Percentiles rank a stretch among this genome's conserved stretches.
These are phyloP conservation scores for Tachysurus vachellii DNA, from an alignment of 2,113 vertebrate species.

Conservation along the genomic window DNA sequence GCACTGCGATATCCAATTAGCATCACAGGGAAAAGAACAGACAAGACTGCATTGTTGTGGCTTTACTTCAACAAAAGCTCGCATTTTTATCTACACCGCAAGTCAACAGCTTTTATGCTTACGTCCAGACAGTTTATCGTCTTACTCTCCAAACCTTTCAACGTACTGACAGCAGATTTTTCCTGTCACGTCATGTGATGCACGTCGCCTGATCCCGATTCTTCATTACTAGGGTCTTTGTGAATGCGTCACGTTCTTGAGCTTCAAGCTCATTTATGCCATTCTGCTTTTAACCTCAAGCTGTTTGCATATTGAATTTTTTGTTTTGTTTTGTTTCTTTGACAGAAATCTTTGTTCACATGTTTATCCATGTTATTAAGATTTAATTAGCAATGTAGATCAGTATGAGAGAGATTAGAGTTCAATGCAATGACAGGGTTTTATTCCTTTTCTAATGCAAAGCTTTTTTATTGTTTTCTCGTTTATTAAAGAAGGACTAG, in stretches of 20 bases:
- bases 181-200: background rate
- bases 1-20: background rate
- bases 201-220: background rate
- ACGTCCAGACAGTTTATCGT: background rate
- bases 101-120: background rate
- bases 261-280: background rate
- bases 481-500: background rate
- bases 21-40: background rate
- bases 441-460: background rate
- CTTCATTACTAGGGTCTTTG: background rate
- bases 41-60: background rate
- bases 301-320: background rate
- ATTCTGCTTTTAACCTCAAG: background rate
- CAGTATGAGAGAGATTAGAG: background rate
- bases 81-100: no score
- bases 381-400: background rate
- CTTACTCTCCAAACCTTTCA: background rate
- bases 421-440: background rate
- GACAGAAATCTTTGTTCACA: background rate
- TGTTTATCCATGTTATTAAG: background rate
- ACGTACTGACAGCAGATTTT: background rate
- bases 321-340: background rate
- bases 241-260: slow-evolving; percentile 17
- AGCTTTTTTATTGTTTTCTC: background rate
- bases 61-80: background rate